Percentiles rank a stretch among this genome's conserved stretches.
These are phyloP conservation scores for Microctonus brassicae DNA, from an alignment of 2,888 invertebrate genomes.

Conservation along the genomic window DNA sequence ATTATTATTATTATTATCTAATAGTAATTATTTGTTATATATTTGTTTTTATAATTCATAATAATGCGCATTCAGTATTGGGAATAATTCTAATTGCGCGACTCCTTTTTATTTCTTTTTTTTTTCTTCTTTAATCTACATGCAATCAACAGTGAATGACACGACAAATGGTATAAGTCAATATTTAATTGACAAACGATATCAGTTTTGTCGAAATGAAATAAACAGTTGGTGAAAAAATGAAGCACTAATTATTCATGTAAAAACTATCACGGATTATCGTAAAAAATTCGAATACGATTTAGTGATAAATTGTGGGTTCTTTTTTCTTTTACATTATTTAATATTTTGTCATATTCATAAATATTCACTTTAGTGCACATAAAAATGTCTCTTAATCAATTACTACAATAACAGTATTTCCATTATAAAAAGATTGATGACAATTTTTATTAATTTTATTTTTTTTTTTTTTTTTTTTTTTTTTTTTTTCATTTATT, in stretches of 20 bases:
- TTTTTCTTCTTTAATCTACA: slow-evolving; percentile 28
- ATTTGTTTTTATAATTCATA: not conserved
- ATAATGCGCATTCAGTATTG: slow-evolving; percentile 2
- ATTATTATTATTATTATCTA: not conserved
- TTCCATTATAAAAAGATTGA: not conserved
- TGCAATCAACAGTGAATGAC: slow-evolving; percentile 48
- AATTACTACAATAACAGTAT: not conserved
- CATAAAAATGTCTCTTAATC: no score
- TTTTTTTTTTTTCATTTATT: not conserved
- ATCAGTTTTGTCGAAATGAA: not conserved
- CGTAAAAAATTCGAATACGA: not conserved
- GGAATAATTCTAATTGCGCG: not conserved
- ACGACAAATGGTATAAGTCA: slow-evolving; percentile 60
- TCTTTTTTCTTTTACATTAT: no score
- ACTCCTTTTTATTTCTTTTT: not conserved
- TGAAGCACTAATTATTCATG: not conserved
- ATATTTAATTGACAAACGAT: not conserved
- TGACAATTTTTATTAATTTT: not conserved
- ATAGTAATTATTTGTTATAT: slow-evolving; percentile 8
- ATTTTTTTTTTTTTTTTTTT: not conserved
- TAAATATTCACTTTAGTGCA: no score
- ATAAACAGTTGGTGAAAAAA: not conserved
- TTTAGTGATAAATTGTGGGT: not conserved
- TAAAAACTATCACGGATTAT: not conserved
- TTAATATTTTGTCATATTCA: no score